Evolutionary conservation across 2,888 invertebrate species (phyloP).

Genomic region (Trimorus sp.): DNA sequence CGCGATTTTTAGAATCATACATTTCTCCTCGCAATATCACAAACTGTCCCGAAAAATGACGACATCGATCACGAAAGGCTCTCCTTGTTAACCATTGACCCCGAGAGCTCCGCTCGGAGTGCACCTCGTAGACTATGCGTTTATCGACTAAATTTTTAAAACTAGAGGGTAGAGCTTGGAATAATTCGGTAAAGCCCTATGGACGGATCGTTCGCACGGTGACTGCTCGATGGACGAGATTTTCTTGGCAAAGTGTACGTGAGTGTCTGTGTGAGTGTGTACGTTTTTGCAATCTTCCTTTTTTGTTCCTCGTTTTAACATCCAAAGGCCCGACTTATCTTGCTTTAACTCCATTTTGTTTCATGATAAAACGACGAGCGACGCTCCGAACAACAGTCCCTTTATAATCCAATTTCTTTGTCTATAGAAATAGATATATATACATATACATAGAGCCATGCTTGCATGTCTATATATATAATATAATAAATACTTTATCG

Average conservation of each 20-base stretch:
- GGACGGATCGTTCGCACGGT: slow-evolving; percentile 80
- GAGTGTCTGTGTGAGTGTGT: slow-evolving; percentile 2
- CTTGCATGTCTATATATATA: too few species aligned
- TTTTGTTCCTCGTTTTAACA: slow-evolving; percentile 7
- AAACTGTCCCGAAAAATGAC: slow-evolving; percentile 41
- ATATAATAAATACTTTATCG: too few species aligned
- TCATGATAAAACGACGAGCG: too few species aligned
- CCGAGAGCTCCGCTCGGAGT: slow-evolving; percentile 18
- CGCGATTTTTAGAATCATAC: slow-evolving; percentile 41
- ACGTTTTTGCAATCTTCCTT: slow-evolving; percentile 37
- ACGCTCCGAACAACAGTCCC: too few species aligned
- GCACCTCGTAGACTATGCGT: slow-evolving; percentile 51
- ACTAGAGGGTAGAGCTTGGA: slow-evolving; percentile 78
- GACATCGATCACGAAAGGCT: slow-evolving; percentile 40
- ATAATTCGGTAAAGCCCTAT: slow-evolving; percentile 79
- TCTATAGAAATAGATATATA: too few species aligned
- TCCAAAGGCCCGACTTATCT: too few species aligned
- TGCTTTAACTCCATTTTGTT: too few species aligned
- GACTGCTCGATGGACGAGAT: slow-evolving; percentile 79
- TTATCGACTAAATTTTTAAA: slow-evolving; percentile 67
- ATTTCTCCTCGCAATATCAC: slow-evolving; percentile 47
- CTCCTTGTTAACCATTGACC: slow-evolving; percentile 14
- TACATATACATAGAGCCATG: too few species aligned
- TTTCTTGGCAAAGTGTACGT: slow-evolving; percentile 72
- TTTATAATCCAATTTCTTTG: too few species aligned